Base-by-base conservation (phyloP, 2,888 invertebrate species). In the Iselma pallidipennis region DNA sequence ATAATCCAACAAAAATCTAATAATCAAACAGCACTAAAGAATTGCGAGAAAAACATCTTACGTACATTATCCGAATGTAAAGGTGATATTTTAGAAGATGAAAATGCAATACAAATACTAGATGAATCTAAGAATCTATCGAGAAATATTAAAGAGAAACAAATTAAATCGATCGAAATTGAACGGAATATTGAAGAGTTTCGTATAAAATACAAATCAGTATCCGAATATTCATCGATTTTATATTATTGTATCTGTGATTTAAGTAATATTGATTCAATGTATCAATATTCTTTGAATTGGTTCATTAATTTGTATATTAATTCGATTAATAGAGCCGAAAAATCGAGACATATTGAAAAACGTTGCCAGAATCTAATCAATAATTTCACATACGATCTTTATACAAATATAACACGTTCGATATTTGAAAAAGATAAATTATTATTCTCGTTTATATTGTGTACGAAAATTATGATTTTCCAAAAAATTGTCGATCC, bases 391-490 rank as follows among this genome's bases (percentile, higher is more conserved):
- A 96, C 95, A 0, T 94, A 92, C 76, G n/a, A n/a, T 95, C 92
- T 12, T 84, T 97, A 1, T 97, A 96, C 76, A 21, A 97, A 96
- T 78, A 93, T 97, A n/a, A n/a, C n/a, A 72, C 95, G 96, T 78
- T 87, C 96, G 72, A 96, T 98, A 42, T 96, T 97, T 81, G 96
- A 96, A 81, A 94, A 95, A 85, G 95, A 98, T 80, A 96, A 97
- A 82, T 83, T 96, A 55, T 86, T 97, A 54, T 96, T 96, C 82
- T 94, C 93, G 9, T 81, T 95, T 61, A 80, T 93, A 66, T 82
- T 94, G 67, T n/a, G n/a, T n/a, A 85, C 88, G 12, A 84, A 92
- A 29, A 94, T n/a, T n/a, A n/a, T n/a, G n/a, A n/a, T n/a, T n/a
- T n/a, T n/a, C n/a, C n/a, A n/a, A n/a, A n/a, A n/a, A n/a, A n/a